A percentile compares a stretch with the other conserved stretches of the same genome.
Evolutionary conservation across 92 coral and sea anemone species (phyloP).

Genomic region (Paragorgia papillata): DNA sequence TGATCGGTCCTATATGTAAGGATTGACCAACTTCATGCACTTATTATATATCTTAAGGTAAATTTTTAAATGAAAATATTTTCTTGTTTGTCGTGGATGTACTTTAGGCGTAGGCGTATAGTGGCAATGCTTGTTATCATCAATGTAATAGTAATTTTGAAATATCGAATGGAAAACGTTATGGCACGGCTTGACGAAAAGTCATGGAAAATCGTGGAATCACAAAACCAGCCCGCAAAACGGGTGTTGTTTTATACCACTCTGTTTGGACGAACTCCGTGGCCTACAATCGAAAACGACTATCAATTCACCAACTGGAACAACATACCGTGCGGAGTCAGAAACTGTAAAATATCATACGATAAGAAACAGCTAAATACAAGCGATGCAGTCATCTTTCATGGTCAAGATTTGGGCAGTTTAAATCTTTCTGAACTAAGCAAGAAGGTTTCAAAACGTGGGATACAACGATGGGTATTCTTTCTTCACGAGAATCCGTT

Average conservation of each 20-base stretch:
- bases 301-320: slow-evolving; percentile 73
- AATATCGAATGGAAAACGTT: too few species aligned
- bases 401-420: slow-evolving; percentile 77
- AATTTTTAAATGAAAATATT: too few species aligned
- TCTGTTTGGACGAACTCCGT: slow-evolving; percentile 70
- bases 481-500: slow-evolving; percentile 83
- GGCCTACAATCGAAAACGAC: slow-evolving; percentile 72
- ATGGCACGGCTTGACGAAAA: too few species aligned
- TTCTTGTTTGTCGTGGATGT: too few species aligned
- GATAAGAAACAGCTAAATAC: slow-evolving; percentile 55
- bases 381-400: slow-evolving; percentile 86
- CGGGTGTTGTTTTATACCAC: slow-evolving; percentile 77
- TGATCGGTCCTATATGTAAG: too few species aligned
- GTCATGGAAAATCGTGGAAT: too few species aligned
- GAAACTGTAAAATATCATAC: slow-evolving; percentile 70
- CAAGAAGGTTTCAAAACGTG: slow-evolving; percentile 38
- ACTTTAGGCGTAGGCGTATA: too few species aligned
- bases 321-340: slow-evolving; percentile 57
- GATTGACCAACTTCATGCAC: too few species aligned
- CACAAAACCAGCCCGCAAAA: too few species aligned
- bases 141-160: too few species aligned
- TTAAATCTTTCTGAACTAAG: slow-evolving; percentile 45
- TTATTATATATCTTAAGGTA: too few species aligned
- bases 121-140: too few species aligned
- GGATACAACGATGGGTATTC: slow-evolving; percentile 79